These are phyloP conservation scores for Mya arenaria DNA, from an alignment of 1,140 invertebrate species.

Conservation along the genomic window DNA sequence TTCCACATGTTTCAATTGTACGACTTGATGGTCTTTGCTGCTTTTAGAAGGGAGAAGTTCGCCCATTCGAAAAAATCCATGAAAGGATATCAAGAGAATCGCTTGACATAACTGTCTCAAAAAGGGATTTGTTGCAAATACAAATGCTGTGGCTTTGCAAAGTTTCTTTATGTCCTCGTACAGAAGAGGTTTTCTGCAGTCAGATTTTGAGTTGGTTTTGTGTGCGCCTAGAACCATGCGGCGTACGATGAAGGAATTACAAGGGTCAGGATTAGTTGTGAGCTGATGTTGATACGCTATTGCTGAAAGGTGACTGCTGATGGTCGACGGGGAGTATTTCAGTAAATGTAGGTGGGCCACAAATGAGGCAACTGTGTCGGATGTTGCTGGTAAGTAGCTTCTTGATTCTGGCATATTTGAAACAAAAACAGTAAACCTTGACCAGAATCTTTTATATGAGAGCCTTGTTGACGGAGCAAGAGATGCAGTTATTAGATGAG, in stretches of 20 bases:
- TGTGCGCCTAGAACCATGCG: background rate
- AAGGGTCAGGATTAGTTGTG: background rate
- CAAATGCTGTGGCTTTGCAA: background rate
- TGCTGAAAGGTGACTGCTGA: conserved; percentile 17
- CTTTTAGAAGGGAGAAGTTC: background rate
- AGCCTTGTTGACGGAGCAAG: background rate
- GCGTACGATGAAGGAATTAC: background rate
- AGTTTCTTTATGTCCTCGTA: background rate
- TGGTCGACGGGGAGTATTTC: background rate
- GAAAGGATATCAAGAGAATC: background rate
- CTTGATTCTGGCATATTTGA: background rate
- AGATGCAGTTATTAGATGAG: background rate
- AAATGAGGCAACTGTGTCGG: background rate
- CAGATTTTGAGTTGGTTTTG: background rate
- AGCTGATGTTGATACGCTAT: background rate
- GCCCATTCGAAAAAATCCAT: conserved; percentile 9
- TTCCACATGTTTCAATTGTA: background rate
- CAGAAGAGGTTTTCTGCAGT: background rate
- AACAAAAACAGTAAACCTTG: background rate
- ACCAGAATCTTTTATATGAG: background rate
- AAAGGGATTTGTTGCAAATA: background rate
- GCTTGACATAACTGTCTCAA: background rate
- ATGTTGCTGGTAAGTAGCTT: background rate
- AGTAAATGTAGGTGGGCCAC: background rate
- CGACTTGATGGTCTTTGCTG: background rate